These are phyloP conservation scores for Zaprionus lachaisei DNA, from an alignment of 1,140 invertebrate genomes.

Conservation along the genomic window DNA sequence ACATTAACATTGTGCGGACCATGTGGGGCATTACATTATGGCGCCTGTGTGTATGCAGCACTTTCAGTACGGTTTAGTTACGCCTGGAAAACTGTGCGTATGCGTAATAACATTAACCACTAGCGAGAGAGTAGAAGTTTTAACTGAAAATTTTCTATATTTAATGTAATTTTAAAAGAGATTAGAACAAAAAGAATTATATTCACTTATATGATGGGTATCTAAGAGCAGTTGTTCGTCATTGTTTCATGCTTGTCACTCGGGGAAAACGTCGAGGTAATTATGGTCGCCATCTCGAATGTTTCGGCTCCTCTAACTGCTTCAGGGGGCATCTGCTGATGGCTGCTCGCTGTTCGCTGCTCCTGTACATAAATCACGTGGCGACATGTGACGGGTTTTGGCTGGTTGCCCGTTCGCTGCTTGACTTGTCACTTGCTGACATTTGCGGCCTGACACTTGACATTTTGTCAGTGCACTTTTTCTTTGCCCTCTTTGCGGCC, in stretches of 20 bases:
- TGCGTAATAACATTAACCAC: slow-evolving; percentile 33
- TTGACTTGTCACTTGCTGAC: slow-evolving; percentile 65
- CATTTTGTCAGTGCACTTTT: slow-evolving; percentile 60
- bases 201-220: neutral
- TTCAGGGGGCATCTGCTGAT: slow-evolving; percentile 3
- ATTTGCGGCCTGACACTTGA: slow-evolving; percentile 66
- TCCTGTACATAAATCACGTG: slow-evolving; percentile 58
- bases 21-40: slow-evolving; percentile 6
- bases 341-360: neutral
- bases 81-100: slow-evolving; percentile 13
- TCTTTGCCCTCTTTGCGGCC: neutral
- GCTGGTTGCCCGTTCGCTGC: slow-evolving; percentile 52
- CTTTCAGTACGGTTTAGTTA: neutral
- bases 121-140: neutral
- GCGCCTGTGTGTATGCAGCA: slow-evolving; percentile 23
- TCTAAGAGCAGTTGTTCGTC: neutral
- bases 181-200: neutral
- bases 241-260: slow-evolving; percentile 22
- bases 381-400: slow-evolving; percentile 65
- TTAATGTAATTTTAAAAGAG: neutral
- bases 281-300: slow-evolving; percentile 29
- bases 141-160: neutral
- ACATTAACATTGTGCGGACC: slow-evolving; percentile 10
- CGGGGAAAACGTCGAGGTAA: slow-evolving; percentile 26
- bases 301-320: slow-evolving; percentile 7